Evolutionary conservation across 2,888 invertebrate genomes (phyloP).

Genomic region (Melinaea menophilus): DNA sequence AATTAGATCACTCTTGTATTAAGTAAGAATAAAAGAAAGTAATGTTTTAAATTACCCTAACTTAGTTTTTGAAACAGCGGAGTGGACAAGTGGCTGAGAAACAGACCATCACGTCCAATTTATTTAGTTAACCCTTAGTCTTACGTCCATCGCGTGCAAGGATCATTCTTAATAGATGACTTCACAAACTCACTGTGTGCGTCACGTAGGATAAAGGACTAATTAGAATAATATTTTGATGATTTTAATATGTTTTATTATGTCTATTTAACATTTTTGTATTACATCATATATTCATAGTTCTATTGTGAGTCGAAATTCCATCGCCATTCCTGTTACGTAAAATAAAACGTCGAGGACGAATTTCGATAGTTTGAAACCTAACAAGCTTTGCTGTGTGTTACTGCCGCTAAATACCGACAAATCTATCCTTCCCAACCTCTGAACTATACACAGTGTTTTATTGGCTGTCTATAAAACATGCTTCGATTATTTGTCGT

Average conservation of each 20-base stretch:
- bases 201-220: neutral
- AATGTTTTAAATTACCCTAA: slow-evolving; percentile 14
- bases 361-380: slow-evolving; percentile 2
- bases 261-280: too few species aligned
- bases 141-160: slow-evolving; percentile 21
- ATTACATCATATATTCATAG: neutral
- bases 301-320: neutral
- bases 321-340: neutral
- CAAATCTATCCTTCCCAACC: slow-evolving; percentile 1
- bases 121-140: slow-evolving; percentile 30
- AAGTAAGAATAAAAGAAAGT: slow-evolving; percentile 18
- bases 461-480: neutral
- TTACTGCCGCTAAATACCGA: slow-evolving; percentile 4
- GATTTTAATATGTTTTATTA: too few species aligned
- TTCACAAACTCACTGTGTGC: neutral
- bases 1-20: slow-evolving; percentile 6
- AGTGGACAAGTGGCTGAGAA: slow-evolving; percentile 28
- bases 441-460: neutral
- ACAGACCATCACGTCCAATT: slow-evolving; percentile 33
- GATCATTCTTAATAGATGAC: slow-evolving; percentile 26
- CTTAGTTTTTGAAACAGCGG: slow-evolving; percentile 22
- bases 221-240: too few species aligned
- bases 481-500: neutral
- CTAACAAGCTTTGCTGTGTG: slow-evolving; percentile 5
- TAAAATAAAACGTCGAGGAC: neutral